A percentile compares a stretch with the other conserved stretches of the same genome.
Conservation (phyloP, 2,888 invertebrate genomes). For the Eupithecia centaureata region DNA sequence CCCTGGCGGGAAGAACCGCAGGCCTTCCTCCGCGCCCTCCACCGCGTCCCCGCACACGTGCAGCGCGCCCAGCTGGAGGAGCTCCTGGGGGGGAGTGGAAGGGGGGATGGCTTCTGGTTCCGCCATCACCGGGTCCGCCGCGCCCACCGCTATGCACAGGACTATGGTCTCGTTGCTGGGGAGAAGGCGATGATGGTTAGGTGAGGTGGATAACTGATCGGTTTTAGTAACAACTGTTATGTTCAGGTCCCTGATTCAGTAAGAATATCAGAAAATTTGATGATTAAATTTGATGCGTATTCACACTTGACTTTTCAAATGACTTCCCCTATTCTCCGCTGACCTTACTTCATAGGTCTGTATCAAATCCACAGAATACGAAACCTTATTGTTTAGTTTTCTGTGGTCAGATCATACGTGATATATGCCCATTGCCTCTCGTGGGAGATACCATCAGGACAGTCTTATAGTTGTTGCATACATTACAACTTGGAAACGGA, state of each 20-base stretch:
- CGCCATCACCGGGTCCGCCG: constrained; percentile 86
- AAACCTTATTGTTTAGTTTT: no score
- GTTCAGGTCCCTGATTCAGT: no score
- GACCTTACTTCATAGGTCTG: no score
- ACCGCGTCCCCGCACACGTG: constrained; percentile 87
- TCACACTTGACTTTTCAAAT: no score
- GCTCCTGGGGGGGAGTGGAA: constrained; percentile 85
- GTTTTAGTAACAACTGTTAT: no score
- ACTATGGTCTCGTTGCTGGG: constrained; percentile 87
- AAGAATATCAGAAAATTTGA: no score
- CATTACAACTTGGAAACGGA: not conserved
- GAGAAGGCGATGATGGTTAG: not conserved
- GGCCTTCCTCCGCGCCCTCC: constrained; percentile 85
- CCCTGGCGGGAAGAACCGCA: constrained; percentile 87
- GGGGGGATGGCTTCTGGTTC: constrained; percentile 85
- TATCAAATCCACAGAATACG: no score
- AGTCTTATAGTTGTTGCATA: not conserved
- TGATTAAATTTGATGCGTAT: no score
- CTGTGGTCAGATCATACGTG: no score
- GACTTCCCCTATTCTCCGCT: no score
- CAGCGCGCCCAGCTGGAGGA: constrained; percentile 86
- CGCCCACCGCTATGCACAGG: constrained; percentile 86
- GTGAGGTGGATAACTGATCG: no score
- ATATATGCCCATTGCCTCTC: not conserved
- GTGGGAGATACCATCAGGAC: not conserved